Evolutionary conservation across 2,797 vertebrate genomes (phyloP), one percentile per base, ranked within the genome.

Genomic region (Neosilurus hyrtlii): DNA sequence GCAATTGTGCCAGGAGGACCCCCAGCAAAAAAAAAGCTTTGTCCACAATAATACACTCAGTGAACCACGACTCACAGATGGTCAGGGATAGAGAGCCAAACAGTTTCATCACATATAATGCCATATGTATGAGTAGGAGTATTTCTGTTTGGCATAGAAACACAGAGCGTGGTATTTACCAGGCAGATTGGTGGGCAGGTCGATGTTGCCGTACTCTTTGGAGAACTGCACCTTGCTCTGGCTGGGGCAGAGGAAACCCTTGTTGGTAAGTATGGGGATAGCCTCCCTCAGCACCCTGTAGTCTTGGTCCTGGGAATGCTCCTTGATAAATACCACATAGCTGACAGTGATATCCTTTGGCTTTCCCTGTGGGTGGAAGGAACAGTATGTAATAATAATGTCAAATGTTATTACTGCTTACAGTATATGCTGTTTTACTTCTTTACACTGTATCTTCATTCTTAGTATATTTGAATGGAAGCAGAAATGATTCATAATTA

Each of bases 321-420:
- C 90, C 90, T 96, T 95, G 89, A 96, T 94, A 89, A 95, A 95
- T 81, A 94, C 91, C 87, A 95, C 81, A 88, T 95, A 96, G 85
- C 94, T 95, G 88, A 95, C 91, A 18, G 93, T 91, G 83, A 94
- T 92, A 0, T 86, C 57, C 51, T 91, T 78, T 0, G 93, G 79
- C 87, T 95, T 96, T 8, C 87, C 89, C 95, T 95, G 83, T 24
- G 24, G 51, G 22, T 0, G 24, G 16, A 59, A 35, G 30, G 26
- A 80, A 76, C n/a, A 15, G 57, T n/a, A 10, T 18, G 22, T 75
- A 11, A 61, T 26, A 24, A 56, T 35, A 35, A 75, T 15, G 26
- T 35, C 18, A 57, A 30, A 1, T 22, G 30, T 37, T 37, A 54
- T 54, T 18, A 12, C 52, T 35, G 26, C 18, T 57, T 35, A 57